These are phyloP conservation scores for Prunella fulvescens DNA, from an alignment of 2,113 vertebrate genomes.

Conservation along the genomic window DNA sequence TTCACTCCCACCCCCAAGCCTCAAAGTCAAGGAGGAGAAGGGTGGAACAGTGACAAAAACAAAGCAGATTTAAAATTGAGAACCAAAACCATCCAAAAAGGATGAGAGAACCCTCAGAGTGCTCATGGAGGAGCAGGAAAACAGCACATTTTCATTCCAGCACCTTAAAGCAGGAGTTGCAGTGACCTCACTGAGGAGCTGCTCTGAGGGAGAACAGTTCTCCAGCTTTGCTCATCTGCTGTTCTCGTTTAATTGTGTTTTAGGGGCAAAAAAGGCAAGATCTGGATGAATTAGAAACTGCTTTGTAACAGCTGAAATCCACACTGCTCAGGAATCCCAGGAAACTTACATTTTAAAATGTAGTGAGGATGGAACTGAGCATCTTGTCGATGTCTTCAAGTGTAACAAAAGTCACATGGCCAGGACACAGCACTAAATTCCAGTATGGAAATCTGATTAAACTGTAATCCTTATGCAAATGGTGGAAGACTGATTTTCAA, in stretches of 20 bases:
- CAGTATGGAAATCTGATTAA: neutral
- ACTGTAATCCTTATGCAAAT: slow-evolving; percentile 19
- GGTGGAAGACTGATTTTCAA: neutral
- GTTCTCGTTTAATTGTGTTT: neutral
- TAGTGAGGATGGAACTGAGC: neutral
- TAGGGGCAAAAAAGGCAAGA: neutral
- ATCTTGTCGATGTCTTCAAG: neutral
- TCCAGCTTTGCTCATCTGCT: neutral
- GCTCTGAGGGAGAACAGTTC: neutral
- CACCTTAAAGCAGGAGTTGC: neutral
- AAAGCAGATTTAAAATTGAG: neutral
- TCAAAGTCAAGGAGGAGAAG: neutral
- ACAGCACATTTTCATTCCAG: neutral
- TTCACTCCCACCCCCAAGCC: neutral
- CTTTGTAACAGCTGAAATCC: neutral
- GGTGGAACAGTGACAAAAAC: neutral
- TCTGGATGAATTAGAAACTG: neutral
- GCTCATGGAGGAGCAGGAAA: neutral
- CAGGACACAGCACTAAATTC: neutral
- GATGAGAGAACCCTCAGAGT: neutral
- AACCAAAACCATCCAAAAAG: neutral
- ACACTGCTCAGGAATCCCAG: neutral
- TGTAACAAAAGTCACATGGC: neutral
- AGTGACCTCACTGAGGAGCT: neutral
- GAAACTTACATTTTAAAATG: neutral